Percentiles rank a stretch among this genome's conserved stretches.
Evolutionary conservation across 1,140 invertebrate species (phyloP).

Genomic region (Chironomus tepperi): DNA sequence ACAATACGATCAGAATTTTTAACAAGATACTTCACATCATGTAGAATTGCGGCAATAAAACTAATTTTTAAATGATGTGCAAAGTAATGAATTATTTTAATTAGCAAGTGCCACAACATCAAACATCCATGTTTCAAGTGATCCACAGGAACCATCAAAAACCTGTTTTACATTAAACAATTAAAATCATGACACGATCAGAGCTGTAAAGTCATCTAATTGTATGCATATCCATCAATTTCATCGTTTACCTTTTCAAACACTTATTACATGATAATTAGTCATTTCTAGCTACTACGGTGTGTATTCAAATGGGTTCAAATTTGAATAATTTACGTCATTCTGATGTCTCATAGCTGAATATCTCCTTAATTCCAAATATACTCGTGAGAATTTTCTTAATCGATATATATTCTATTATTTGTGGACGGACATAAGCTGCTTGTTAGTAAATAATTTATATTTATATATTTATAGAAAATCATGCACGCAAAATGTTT

Average conservation of each 20-base stretch:
- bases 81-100: not conserved
- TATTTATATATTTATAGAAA: not conserved
- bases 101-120: too few relatives aligned
- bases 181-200: conserved; percentile 7
- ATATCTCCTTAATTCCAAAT: not conserved
- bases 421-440: not conserved
- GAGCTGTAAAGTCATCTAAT: not conserved
- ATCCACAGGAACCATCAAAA: too few relatives aligned
- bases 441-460: not conserved
- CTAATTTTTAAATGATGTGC: not conserved
- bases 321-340: not conserved
- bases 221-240: not conserved
- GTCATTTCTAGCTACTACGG: too few relatives aligned
- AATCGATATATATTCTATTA: not conserved
- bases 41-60: not conserved
- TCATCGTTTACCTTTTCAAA: not conserved
- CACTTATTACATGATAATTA: not conserved
- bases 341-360: not conserved
- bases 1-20: not conserved
- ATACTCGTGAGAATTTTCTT: not conserved
- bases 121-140: too few relatives aligned
- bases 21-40: not conserved
- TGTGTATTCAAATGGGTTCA: too few relatives aligned
- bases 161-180: not conserved
- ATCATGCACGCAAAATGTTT: not conserved